Percentiles rank a stretch among this genome's conserved stretches.
phyloP scores from a whole-genome alignment of 2,113 vertebrate genomes.

The Actinemys pallida region DNA sequence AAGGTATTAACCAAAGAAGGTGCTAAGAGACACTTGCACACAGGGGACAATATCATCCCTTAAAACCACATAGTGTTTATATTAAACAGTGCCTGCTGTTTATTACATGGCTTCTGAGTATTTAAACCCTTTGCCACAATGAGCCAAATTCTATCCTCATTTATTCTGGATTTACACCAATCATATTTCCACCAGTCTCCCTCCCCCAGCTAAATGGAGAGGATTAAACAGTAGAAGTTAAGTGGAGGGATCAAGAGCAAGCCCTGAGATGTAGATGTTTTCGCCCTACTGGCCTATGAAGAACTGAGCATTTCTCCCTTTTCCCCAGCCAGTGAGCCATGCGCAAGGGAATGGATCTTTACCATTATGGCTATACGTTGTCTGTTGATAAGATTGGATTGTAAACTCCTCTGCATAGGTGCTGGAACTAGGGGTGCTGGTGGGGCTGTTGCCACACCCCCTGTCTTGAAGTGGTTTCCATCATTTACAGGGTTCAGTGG shows the following conservation, averaged over 20 bases:
- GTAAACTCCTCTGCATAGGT: not conserved
- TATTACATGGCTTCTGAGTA: not conserved
- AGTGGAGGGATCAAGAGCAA: not conserved
- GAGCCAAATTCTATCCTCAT: not conserved
- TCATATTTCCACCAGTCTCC: not conserved
- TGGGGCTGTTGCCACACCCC: too few species aligned
- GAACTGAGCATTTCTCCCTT: not conserved
- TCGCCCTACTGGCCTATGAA: not conserved
- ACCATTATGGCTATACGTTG: not conserved
- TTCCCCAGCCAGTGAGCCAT: not conserved
- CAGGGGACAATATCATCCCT: not conserved
- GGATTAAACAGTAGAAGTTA: not conserved
- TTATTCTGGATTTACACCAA: not conserved
- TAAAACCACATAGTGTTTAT: not conserved
- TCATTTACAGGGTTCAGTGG: too few species aligned
- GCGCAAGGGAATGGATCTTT: not conserved
- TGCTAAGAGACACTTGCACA: not conserved
- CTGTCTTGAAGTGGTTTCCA: too few species aligned
- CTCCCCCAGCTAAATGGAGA: not conserved
- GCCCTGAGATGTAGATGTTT: not conserved
- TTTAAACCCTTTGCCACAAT: not conserved
- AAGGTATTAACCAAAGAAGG: not conserved
- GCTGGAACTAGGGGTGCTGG: too few species aligned
- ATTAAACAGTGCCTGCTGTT: not conserved
- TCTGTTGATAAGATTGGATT: not conserved